Conservation (phyloP, 1,140 invertebrate genomes). For the Calosoma granatense region DNA sequence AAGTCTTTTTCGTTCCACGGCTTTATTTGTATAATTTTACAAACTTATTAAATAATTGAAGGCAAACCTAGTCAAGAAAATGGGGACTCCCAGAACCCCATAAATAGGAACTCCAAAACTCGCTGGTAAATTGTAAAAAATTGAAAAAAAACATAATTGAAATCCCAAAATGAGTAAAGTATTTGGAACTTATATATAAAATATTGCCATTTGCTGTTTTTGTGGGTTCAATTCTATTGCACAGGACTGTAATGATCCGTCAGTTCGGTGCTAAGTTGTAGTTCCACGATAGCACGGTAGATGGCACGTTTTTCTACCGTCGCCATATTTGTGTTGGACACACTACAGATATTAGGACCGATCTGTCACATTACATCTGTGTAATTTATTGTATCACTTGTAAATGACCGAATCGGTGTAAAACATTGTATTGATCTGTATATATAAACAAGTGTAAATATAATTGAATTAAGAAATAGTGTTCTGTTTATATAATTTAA, state of each 20-base stretch:
- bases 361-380: too few relatives aligned
- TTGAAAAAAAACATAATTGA: constrained; percentile 18
- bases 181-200: constrained; percentile 9
- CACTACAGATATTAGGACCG: too few relatives aligned
- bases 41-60: constrained; percentile 12
- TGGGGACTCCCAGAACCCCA: constrained; percentile 21
- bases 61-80: constrained; percentile 34
- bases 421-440: constrained; percentile 6
- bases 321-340: too few relatives aligned
- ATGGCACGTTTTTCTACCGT: too few relatives aligned
- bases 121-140: constrained; percentile 37
- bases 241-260: too few relatives aligned
- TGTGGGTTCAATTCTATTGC: background rate
- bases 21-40: constrained; percentile 10
- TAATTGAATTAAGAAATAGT: background rate
- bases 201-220: constrained; percentile 9
- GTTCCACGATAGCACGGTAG: too few relatives aligned
- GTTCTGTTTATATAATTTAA: background rate
- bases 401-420: constrained; percentile 7
- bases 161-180: constrained; percentile 2
- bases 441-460: constrained; percentile 9
- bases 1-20: background rate
- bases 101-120: constrained; percentile 37
- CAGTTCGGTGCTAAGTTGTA: too few relatives aligned
- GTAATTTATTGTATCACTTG: constrained; percentile 5